phyloP scores from a whole-genome alignment of 2,888 invertebrate species.

The Apoda limacodes region DNA sequence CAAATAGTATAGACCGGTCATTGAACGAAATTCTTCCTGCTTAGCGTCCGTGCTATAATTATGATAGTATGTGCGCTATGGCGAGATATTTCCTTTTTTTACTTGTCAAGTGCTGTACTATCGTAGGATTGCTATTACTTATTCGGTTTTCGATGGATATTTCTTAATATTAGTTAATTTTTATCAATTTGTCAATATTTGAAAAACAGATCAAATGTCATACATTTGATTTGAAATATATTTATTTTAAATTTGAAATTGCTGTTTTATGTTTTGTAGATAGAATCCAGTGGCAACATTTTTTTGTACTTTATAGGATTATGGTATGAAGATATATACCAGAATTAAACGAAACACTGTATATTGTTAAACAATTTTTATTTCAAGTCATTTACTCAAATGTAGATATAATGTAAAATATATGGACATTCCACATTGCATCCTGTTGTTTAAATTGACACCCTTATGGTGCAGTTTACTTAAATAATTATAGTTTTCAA shows the following conservation, averaged over 20 bases:
- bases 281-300: conserved; percentile 43
- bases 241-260: conserved; percentile 66
- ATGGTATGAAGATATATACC: conserved; percentile 33
- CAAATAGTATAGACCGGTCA: too few species aligned
- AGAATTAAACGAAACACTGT: conserved; percentile 47
- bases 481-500: too few species aligned
- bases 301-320: conserved; percentile 30
- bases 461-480: too few species aligned
- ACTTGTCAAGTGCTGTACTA: too few species aligned
- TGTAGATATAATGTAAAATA: conserved; percentile 68
- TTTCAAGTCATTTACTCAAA: conserved; percentile 58
- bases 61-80: too few species aligned
- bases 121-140: conserved; percentile 61
- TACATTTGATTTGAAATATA: conserved; percentile 70
- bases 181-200: conserved; percentile 64
- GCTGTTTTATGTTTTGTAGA: conserved; percentile 68
- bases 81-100: too few species aligned
- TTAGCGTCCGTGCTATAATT: too few species aligned
- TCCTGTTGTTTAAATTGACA: conserved; percentile 62
- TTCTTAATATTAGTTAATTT: conserved; percentile 68
- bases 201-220: conserved; percentile 65
- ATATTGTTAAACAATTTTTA: conserved; percentile 57
- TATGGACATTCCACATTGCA: conserved; percentile 69
- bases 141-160: conserved; percentile 65
- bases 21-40: too few species aligned